Evolutionary conservation across 2,888 invertebrate genomes (phyloP), one percentile per base, ranked within the genome.

Genomic region (Thera obeliscata): DNA sequence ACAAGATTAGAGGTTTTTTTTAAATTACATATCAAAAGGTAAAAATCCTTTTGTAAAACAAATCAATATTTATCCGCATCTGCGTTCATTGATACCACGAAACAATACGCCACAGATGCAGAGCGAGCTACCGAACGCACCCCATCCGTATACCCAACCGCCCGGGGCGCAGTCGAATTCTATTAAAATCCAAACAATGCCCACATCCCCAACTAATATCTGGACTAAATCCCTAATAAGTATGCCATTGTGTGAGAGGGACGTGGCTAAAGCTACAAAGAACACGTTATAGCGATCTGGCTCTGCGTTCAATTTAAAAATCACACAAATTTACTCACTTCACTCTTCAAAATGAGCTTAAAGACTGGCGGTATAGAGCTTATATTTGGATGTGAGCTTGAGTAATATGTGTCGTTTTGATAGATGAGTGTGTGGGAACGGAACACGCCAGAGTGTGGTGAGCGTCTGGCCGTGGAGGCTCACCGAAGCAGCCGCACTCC

Each of bases 141-240:
- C 71, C 73, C 73, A 67, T 69, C 67, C 67, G 87, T 87, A 82
- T 87, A 88, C 84, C 86, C 86, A 86, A 86, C 91, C 89, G 86
- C 90, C 89, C 84, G 89, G 90, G 88, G 93, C 80, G 89, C 83
- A 81, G 81, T 83, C 83, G 89, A 87, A 93, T 93, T 93, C 92
- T 90, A 93, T 93, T 92, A 92, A 93, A 91, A 89, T 87, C 88
- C 91, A 91, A 93, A 93, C 93, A 93, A 93, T 92, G 82, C 88
- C 88, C 80, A 85, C 90, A 90, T 90, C 93, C 93, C 93, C 91
- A 93, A 93, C 93, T 93, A 93, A 93, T 93, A 93, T 92, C 93
- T 92, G 93, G 90, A 93, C 93, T 93, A 93, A 93, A 93, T 93
- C 93, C 93, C 93, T 93, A 93, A 93, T 93, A 93, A 93, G 93